phyloP scores from a whole-genome alignment of 2,113 vertebrate species.

The Furnarius figulus region DNA sequence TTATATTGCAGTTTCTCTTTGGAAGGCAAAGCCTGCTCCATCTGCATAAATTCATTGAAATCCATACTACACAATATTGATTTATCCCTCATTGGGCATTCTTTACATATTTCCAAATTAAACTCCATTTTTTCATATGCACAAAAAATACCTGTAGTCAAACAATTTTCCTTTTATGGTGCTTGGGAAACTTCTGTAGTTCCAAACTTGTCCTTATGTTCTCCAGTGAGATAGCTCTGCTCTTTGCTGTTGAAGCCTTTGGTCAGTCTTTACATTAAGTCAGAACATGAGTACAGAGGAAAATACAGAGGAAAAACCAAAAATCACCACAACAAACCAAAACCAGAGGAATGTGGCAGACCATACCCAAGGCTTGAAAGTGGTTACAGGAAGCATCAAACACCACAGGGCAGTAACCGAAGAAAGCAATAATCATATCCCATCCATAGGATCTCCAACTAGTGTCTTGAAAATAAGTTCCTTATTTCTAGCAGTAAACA shows the following conservation, averaged over 20 bases:
- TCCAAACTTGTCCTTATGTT: not conserved
- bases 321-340: not conserved
- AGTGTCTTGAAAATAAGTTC: not conserved
- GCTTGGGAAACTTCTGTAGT: not conserved
- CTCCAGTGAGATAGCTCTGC: not conserved
- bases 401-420: not conserved
- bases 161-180: not conserved
- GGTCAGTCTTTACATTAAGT: not conserved
- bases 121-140: not conserved
- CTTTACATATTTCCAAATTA: not conserved
- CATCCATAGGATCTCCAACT: not conserved
- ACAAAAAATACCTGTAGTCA: not conserved
- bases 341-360: not conserved
- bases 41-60: not conserved
- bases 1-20: not conserved
- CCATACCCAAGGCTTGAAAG: not conserved
- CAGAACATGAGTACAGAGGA: not conserved
- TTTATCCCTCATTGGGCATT: not conserved
- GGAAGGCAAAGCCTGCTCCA: not conserved
- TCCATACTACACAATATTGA: not conserved
- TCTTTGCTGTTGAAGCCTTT: not conserved
- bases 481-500: not conserved
- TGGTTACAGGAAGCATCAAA: not conserved
- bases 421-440: not conserved
- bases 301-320: not conserved